Base-by-base conservation (phyloP, 2,797 vertebrate species). In the Acrossocheilus wenchowensis region DNA sequence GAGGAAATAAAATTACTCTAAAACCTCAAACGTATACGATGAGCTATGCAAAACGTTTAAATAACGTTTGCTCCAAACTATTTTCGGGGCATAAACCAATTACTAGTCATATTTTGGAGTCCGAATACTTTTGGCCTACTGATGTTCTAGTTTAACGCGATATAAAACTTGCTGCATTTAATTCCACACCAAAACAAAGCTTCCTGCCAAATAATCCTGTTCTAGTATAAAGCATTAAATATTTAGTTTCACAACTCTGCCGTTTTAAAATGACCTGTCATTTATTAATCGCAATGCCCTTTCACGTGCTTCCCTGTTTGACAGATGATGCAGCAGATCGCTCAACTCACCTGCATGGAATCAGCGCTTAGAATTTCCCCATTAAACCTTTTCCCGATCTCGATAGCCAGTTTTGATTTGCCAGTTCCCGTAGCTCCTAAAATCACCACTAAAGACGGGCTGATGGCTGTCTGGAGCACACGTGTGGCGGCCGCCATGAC, bases 321-420 rank as follows among this genome's bases (percentile, higher is more conserved):
- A 68, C 74, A 50, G 43, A 71, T 73, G 52, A 75, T 73, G 57
- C 43, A n/a, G 66, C 39, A 34, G 1, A 74, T 84, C 9, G 52
- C 11, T 30, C 15, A 2, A 87, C 94, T 87, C 94, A 99, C 98
- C 97, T 98, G 98, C 97, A 99, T 98, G 89, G 97, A 97, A 92
- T 99, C 98, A 1, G 98, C 98, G 94, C 97, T 97, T 93, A 99
- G 95, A 82, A 99, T 96, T 89, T 98, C 97, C 3, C 97, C 98
- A 72, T 94, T 94, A 1, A 98, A 93, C 23, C 95, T 93, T 91
- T 94, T 96, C 36, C 96, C 97, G 21, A 99, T 91, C 91, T 98
- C 96, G 64, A 98, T 93, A 1, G 97, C 97, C 92, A 99, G 93
- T 50, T 97, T 97, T 80, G 97, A 98, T 81, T 98, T 99, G 0